phyloP scores from a whole-genome alignment of 2,888 invertebrate species.

The Drosophila longiperda region DNA sequence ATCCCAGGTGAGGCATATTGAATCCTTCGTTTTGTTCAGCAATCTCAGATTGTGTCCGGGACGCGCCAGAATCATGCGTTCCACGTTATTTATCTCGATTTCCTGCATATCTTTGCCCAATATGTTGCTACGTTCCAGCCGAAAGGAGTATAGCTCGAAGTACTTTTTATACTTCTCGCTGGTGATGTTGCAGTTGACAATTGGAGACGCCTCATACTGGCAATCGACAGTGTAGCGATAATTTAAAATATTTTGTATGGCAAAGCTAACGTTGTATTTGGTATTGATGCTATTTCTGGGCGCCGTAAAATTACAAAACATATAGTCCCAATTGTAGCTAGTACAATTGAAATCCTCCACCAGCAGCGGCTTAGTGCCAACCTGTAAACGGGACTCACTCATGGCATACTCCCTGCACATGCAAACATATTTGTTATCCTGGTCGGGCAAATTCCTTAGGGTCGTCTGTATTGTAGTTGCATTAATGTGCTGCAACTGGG shows the following conservation, averaged over 20 bases:
- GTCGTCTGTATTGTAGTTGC: conserved; percentile 67
- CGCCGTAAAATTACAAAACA: conserved; percentile 91
- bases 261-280: conserved; percentile 85
- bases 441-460: conserved; percentile 70
- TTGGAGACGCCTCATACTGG: conserved; percentile 68
- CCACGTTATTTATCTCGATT: conserved; percentile 67
- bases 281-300: conserved; percentile 87
- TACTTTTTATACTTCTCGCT: conserved; percentile 85
- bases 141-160: conserved; percentile 86
- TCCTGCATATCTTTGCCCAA: conserved; percentile 86
- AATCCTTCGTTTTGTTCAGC: conserved; percentile 68
- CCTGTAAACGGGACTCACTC: conserved; percentile 65
- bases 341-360: conserved; percentile 90
- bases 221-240: conserved; percentile 70
- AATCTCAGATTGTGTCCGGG: conserved; percentile 73
- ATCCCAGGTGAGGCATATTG: conserved; percentile 76
- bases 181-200: conserved; percentile 79
- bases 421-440: conserved; percentile 70
- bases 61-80: conserved; percentile 74
- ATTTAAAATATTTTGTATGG: conserved; percentile 42
- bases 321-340: conserved; percentile 89
- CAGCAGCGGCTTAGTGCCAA: conserved; percentile 87
- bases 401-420: conserved; percentile 77
- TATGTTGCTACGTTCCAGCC: conserved; percentile 87
- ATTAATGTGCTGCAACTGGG: conserved; percentile 54